phyloP scores from a whole-genome alignment of 2,797 vertebrate genomes.

The Cyclura pinguis region DNA sequence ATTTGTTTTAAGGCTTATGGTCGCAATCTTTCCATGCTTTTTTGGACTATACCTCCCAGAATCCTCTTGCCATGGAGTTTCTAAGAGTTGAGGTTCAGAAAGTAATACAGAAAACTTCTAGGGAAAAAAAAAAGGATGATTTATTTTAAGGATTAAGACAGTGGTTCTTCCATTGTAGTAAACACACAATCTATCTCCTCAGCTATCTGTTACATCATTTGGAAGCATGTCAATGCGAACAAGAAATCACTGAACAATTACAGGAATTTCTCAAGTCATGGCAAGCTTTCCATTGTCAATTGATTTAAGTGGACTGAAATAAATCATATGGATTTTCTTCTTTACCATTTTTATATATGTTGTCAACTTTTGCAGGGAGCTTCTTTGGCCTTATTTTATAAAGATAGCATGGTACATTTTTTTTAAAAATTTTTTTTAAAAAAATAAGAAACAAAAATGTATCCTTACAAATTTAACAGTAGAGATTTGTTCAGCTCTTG shows the following conservation, averaged over 20 bases:
- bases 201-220: neutral
- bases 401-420: neutral
- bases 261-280: neutral
- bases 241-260: neutral
- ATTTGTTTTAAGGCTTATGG: no score
- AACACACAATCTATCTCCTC: neutral
- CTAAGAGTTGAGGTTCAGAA: no score
- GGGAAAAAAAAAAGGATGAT: neutral
- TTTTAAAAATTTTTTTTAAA: neutral
- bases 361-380: neutral
- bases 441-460: neutral
- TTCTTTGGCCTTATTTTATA: neutral
- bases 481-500: neutral
- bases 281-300: neutral
- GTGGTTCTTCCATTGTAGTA: neutral
- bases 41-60: no score
- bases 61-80: no score
- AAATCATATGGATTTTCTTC: neutral
- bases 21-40: no score
- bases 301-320: neutral
- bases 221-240: no score
- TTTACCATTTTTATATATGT: neutral
- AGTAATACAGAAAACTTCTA: neutral
- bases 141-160: neutral
- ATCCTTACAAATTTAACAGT: no score